These are phyloP conservation scores for Acronicta psi DNA, from an alignment of 2,888 invertebrate species.

Conservation along the genomic window DNA sequence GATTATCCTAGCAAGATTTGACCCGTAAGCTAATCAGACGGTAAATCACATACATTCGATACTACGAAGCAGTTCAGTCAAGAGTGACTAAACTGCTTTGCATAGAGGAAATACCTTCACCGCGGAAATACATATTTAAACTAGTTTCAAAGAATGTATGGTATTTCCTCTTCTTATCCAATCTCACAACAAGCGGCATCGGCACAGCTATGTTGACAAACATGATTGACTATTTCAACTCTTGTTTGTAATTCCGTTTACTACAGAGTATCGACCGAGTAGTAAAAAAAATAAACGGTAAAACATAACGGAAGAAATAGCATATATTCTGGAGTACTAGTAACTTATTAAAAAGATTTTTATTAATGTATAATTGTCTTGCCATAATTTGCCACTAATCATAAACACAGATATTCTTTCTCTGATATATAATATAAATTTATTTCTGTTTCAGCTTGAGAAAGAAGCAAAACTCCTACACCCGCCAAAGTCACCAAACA, in stretches of 20 bases:
- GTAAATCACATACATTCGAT: neutral
- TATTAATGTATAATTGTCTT: too few species aligned
- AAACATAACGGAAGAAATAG: neutral
- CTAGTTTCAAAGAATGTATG: conserved; percentile 31
- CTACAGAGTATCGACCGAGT: neutral
- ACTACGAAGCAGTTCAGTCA: conserved; percentile 14
- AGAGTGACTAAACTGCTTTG: conserved; percentile 4
- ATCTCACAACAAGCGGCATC: conserved; percentile 7
- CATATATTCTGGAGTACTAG: neutral
- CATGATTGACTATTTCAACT: conserved; percentile 8
- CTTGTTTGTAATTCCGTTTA: conserved; percentile 10
- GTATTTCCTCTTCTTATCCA: conserved; percentile 28
- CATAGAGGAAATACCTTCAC: conserved; percentile 26
- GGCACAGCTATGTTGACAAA: conserved; percentile 25
- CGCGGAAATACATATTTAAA: conserved; percentile 24
- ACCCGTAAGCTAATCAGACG: too few species aligned
- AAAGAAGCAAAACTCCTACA: conserved; percentile 84
- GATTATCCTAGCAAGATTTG: too few species aligned
- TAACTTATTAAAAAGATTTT: too few species aligned
- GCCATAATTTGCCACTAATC: too few species aligned
- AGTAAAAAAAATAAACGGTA: neutral
- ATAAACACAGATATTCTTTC: too few species aligned
- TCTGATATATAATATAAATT: neutral
- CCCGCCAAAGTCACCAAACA: conserved; percentile 82
- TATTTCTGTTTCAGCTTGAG: conserved; percentile 80